Percentiles rank a stretch among this genome's conserved stretches.
phyloP scores from a whole-genome alignment of 1,140 invertebrate species.

The Drosophila pandora region DNA sequence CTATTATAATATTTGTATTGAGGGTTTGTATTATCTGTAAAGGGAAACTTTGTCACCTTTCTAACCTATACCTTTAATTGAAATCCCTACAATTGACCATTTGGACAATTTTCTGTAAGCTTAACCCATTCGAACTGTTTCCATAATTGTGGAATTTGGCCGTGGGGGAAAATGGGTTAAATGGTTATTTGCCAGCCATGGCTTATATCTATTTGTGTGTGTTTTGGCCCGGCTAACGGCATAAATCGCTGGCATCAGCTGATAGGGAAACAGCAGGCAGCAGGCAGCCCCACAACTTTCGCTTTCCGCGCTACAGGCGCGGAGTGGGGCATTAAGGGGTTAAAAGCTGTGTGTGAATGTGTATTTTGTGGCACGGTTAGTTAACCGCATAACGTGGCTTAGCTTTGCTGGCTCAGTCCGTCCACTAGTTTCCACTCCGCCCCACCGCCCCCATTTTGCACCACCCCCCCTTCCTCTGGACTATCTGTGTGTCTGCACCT shows the following conservation, averaged over 20 bases:
- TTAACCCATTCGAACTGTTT: not conserved
- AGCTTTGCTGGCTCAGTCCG: slow-evolving; percentile 32
- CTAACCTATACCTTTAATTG: no score
- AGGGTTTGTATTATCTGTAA: no score
- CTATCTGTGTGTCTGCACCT: slow-evolving; percentile 39
- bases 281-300: slow-evolving; percentile 36
- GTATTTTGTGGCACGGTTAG: slow-evolving; percentile 33
- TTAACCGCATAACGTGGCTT: slow-evolving; percentile 65
- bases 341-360: slow-evolving; percentile 1
- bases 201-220: slow-evolving; percentile 12
- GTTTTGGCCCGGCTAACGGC: slow-evolving; percentile 13
- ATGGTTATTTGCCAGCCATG: not conserved
- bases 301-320: slow-evolving; percentile 39
- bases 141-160: not conserved
- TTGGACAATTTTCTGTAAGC: no score
- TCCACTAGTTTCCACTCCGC: slow-evolving; percentile 10
- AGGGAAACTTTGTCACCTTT: no score
- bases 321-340: slow-evolving; percentile 1
- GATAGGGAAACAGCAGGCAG: slow-evolving; percentile 20
- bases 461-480: not conserved
- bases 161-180: not conserved
- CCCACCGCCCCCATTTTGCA: not conserved
- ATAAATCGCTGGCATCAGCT: slow-evolving; percentile 55
- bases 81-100: no score
- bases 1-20: no score